These are phyloP conservation scores for Hoplodrina blanda DNA, from an alignment of 2,888 invertebrate species.

Conservation along the genomic window DNA sequence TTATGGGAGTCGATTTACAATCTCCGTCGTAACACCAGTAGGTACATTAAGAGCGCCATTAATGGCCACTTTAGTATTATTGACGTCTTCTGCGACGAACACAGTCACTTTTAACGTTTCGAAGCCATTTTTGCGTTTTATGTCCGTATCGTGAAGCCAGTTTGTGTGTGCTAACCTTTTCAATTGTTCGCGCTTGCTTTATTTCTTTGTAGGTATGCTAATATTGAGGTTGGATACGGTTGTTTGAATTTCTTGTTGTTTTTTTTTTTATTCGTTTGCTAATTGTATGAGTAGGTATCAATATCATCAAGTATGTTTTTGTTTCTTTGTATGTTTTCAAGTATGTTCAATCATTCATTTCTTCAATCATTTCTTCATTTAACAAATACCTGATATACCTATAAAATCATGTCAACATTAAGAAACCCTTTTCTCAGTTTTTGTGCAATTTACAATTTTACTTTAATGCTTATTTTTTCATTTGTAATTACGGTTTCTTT, in stretches of 20 bases:
- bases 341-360: too few relatives aligned
- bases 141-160: constrained; percentile 66
- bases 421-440: too few relatives aligned
- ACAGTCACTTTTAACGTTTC: constrained; percentile 75
- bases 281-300: not conserved
- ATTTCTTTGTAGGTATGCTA: constrained; percentile 24
- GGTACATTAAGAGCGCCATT: constrained; percentile 63
- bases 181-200: constrained; percentile 34
- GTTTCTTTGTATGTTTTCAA: too few relatives aligned
- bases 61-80: constrained; percentile 81
- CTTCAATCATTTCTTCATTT: too few relatives aligned
- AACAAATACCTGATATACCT: too few relatives aligned
- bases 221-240: not conserved
- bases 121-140: constrained; percentile 69
- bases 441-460: too few relatives aligned
- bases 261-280: not conserved
- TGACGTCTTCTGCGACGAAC: constrained; percentile 74
- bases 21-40: constrained; percentile 74
- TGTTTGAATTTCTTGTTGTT: constrained; percentile 2
- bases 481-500: too few relatives aligned
- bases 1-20: constrained; percentile 80
- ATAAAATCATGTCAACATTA: too few relatives aligned
- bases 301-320: too few relatives aligned
- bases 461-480: too few relatives aligned
- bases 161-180: constrained; percentile 47